Evolutionary conservation across 2,797 vertebrate species (phyloP), one percentile per base, ranked within the genome.

Genomic region (Argya squamiceps): DNA sequence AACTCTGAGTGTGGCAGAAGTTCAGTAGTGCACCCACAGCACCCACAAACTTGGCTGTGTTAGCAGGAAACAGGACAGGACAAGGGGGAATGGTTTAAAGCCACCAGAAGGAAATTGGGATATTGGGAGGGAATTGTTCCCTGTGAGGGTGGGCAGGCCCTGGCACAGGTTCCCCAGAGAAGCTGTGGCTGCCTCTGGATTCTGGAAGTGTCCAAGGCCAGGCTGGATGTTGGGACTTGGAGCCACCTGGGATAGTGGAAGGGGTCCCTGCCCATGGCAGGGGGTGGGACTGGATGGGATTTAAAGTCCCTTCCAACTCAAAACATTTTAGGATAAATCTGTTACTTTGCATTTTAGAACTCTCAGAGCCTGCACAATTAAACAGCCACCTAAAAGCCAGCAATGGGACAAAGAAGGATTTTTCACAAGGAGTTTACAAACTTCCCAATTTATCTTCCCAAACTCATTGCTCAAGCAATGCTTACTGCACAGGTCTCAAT

Each of bases 181-280:
- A 81, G 53, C 64, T 81, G 53, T 3, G 68, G 34, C 34, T 83
- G 59, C 16, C 30, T 34, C 80, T 53, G 68, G 29, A 47, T 73
- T 41, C 50, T 84, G 69, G 3, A 0, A 73, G 36, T 49, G 43
- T 1, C 32, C 60, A 1, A 49, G 30, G 36, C 36, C 43, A 65
- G 36, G 36, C 0, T 74, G 81, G 69, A 47, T 36, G 11, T 37
- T 37, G 17, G 20, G 50, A 21, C 16, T 49, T 9, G 50, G 80
- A 64, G 41, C 43, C 23, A 0, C 24, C 74, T 62, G 64, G 10
- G 36, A 12, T 0, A 26, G 50, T 26, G n/a, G 27, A 0, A 79
- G 19, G 19, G 24, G 50, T 50, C 36, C 30, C 17, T 62, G 41
- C 4, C 17, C 7, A 14, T 7, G 47, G 16, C 39, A 60, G 20